Evolutionary conservation across 2,888 invertebrate species (phyloP).

Genomic region (Malachius bipustulatus): DNA sequence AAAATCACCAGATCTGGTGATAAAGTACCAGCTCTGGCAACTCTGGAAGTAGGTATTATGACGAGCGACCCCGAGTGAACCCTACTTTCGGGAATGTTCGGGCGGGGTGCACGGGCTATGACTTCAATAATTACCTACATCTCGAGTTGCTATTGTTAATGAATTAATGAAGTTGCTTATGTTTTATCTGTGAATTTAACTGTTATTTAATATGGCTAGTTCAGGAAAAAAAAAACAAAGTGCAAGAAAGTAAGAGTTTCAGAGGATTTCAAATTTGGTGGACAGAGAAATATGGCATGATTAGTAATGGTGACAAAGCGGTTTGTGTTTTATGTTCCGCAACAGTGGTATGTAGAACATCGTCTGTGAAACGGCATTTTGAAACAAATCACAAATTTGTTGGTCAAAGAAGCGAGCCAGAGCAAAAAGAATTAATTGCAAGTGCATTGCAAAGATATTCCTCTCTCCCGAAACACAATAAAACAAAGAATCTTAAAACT

Average conservation of each 20-base stretch:
- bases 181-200: too few relatives aligned
- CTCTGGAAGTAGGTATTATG: too few relatives aligned
- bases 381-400: constrained; percentile 18
- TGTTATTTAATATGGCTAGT: constrained; percentile 16
- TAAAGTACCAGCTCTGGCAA: too few relatives aligned
- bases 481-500: constrained; percentile 19
- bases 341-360: constrained; percentile 20
- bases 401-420: constrained; percentile 15
- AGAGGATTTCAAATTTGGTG: constrained; percentile 26
- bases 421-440: constrained; percentile 20
- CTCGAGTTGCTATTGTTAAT: too few relatives aligned
- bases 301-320: constrained; percentile 25
- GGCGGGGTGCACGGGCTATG: too few relatives aligned
- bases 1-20: too few relatives aligned
- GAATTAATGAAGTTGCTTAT: too few relatives aligned
- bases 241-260: constrained; percentile 16
- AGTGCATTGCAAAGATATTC: constrained; percentile 16
- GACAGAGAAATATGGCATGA: constrained; percentile 25
- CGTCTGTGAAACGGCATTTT: constrained; percentile 20
- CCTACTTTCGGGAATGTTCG: too few relatives aligned
- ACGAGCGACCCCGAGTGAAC: too few relatives aligned
- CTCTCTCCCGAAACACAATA: constrained; percentile 18
- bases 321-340: constrained; percentile 25
- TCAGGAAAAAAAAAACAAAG: constrained; percentile 19
- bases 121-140: too few relatives aligned